Evolutionary conservation across 2,113 vertebrate genomes (phyloP), one percentile per base, ranked within the genome.

Genomic region (Chionis minor): DNA sequence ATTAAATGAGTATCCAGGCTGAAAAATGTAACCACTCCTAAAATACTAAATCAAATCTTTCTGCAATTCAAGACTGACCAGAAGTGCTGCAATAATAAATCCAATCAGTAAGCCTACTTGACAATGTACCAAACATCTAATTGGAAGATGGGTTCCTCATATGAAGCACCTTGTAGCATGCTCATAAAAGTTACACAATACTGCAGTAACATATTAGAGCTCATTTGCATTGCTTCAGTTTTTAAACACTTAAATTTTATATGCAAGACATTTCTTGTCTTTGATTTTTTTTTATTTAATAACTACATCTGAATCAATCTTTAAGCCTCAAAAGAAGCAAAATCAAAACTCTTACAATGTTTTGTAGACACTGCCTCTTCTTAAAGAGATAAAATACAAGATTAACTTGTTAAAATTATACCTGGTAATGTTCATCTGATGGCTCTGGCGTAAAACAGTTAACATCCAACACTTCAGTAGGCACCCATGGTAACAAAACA

Each of bases 401-500:
- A 72, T 32, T 4, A 70, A 35, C 32, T 67, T 71, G 22, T 61
- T 58, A 45, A 95, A 82, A 44, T 49, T 30, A 77, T 86, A 99
- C 99, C 99, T 99, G 98, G 79, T 99, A 99, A 96, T 99, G 98
- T 10, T 96, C 95, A 30, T 99, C 98, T 1, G 98, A 84, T 1
- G 99, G 99, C 93, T 99, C 99, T 2, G 97, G 91, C 0, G 98
- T 98, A 71, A 81, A 86, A 17, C 88, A 97, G 96, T 96, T 98
- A 73, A 99, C 83, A 33, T 96, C 98, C 85, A 97, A 69, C 69
- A 98, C 47, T 52, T 99, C 98, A 27, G 86, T 7, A 3, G 98
- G 97, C 47, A 96, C 92, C 99, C 99, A 99, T 0, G 99, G 99
- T 71, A 99, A 96, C 92, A 99, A 92, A 44, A 98, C 94, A 88